Percentiles rank a stretch among this genome's conserved stretches.
Conservation (phyloP, 2,113 vertebrate species). For the Cebidichthys violaceus region DNA sequence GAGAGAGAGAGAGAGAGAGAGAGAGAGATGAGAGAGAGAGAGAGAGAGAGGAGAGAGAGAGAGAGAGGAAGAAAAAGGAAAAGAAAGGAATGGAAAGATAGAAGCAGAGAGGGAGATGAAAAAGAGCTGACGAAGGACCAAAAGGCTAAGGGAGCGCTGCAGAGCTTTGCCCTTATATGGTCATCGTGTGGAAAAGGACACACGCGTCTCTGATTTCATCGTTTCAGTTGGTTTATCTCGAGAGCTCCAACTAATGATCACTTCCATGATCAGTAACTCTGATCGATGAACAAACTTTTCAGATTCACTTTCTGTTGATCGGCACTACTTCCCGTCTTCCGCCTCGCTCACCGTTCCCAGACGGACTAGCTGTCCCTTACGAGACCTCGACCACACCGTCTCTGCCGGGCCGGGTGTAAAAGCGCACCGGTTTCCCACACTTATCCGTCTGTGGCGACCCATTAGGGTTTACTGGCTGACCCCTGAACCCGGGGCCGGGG, state of each 20-base stretch:
- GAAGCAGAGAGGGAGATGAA: slow-evolving; percentile 15
- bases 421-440: slow-evolving; percentile 74
- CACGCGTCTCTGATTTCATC: slow-evolving; percentile 18
- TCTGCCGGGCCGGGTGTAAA: slow-evolving; percentile 47
- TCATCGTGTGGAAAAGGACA: slow-evolving; percentile 18
- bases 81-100: slow-evolving; percentile 17
- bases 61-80: slow-evolving; percentile 3
- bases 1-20: too few species aligned
- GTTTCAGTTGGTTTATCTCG: slow-evolving; percentile 10
- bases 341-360: neutral
- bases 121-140: slow-evolving; percentile 48
- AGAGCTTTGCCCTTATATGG: slow-evolving; percentile 63
- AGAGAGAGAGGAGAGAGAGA: neutral
- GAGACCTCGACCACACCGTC: slow-evolving; percentile 1
- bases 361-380: slow-evolving; percentile 2
- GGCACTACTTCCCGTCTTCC: neutral
- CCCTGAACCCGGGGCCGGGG: slow-evolving; percentile 67
- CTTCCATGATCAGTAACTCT: neutral
- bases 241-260: neutral
- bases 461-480: slow-evolving; percentile 78
- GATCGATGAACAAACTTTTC: neutral
- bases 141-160: slow-evolving; percentile 39
- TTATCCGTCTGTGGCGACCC: slow-evolving; percentile 71
- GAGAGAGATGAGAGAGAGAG: too few species aligned
- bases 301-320: neutral